phyloP scores from a whole-genome alignment of 2,113 vertebrate species.

The Epinephelus fuscoguttatus region DNA sequence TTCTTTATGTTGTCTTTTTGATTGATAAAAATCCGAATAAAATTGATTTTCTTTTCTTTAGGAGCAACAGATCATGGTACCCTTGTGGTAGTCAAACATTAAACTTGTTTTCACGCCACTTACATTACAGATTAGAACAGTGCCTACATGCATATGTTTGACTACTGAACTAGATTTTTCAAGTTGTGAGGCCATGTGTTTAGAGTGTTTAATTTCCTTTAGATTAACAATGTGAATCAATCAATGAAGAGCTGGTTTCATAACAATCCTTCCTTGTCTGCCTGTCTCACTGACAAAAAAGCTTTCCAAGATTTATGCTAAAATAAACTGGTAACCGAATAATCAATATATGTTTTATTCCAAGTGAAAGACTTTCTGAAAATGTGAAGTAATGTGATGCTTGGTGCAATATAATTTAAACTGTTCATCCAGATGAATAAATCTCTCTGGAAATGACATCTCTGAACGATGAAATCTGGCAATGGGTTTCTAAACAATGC shows the following conservation, averaged over 20 bases:
- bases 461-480: neutral
- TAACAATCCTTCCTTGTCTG: neutral
- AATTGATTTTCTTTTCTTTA: no score
- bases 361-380: neutral
- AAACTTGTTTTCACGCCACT: neutral
- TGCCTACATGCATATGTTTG: neutral
- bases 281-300: neutral
- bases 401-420: neutral
- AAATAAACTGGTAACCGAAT: neutral
- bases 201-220: neutral
- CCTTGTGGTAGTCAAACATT: no score
- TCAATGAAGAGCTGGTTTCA: neutral
- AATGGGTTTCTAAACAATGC: neutral
- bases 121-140: neutral
- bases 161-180: neutral
- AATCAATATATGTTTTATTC: neutral
- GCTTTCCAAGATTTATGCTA: no score
- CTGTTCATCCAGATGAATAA: neutral
- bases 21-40: neutral
- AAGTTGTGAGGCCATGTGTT: neutral
- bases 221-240: neutral
- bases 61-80: neutral
- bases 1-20: neutral
- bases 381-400: neutral
- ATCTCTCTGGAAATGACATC: neutral